Percentiles rank a stretch among this genome's conserved stretches.
These are phyloP conservation scores for Falco peregrinus DNA, from an alignment of 2,797 vertebrate genomes.

Conservation along the genomic window DNA sequence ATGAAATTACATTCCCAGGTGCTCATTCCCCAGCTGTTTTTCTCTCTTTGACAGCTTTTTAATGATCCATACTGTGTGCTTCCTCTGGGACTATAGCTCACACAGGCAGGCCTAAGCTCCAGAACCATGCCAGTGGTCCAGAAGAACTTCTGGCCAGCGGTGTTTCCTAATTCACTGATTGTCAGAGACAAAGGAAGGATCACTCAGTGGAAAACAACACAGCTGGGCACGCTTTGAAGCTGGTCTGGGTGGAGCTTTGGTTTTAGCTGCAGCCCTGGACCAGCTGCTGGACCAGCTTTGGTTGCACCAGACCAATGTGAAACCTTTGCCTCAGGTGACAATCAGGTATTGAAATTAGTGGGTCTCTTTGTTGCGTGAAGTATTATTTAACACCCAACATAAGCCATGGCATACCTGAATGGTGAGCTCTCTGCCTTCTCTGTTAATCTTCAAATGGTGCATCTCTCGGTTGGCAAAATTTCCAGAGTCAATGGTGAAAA, in stretches of 20 bases:
- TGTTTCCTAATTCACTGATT: not conserved
- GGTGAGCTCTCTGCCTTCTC: conserved; percentile 85
- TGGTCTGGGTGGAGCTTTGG: not conserved
- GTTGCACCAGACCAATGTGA: not conserved
- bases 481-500: conserved; percentile 81
- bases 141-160: not conserved
- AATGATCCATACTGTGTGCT: not conserved
- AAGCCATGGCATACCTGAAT: conserved; percentile 82
- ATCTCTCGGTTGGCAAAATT: conserved; percentile 88
- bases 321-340: not conserved
- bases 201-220: not conserved
- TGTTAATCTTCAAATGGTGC: conserved; percentile 86
- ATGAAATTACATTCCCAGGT: not conserved
- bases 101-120: not conserved
- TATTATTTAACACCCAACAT: not conserved
- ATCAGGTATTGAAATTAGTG: not conserved
- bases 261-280: not conserved
- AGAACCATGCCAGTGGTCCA: not conserved
- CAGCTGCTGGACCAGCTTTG: not conserved
- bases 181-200: not conserved
- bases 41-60: not conserved
- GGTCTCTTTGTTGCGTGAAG: not conserved
- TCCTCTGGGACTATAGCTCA: not conserved
- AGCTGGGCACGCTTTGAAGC: not conserved
- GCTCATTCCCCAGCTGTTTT: not conserved